Evolutionary conservation across 2,113 vertebrate species (phyloP), one percentile per base, ranked within the genome.

Genomic region (Semnopithecus entellus): DNA sequence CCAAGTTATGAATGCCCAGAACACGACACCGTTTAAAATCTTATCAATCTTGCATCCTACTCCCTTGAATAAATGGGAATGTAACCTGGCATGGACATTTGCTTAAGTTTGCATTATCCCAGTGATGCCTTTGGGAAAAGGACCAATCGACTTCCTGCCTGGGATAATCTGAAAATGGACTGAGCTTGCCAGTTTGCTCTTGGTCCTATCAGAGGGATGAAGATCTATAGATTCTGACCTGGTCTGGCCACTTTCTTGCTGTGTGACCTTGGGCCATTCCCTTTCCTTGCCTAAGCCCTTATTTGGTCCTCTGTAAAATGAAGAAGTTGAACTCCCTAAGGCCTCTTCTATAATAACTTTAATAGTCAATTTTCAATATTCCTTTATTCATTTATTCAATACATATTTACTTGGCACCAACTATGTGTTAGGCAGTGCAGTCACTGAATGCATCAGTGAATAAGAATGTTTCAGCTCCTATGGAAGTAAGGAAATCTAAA

Each of bases 1-100:
- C 57, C 81, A 45, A 55, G 12, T 92, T 91, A n/a, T 20, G n/a
- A 94, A 90, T 85, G 81, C 96, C 94, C 90, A 87, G 94, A 84
- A 94, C 23, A 43, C 0, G 30, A 73, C 94, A 97, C 84, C 10
- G 0, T 70, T 82, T 68, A 90, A 38, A 92, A 50, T 40, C 80
- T 81, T 78, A 96, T 95, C 76, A 2, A 30, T 87, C 94, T 96
- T 43, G 52, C n/a, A 14, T 72, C 79, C 55, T 57, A 1, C 25
- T 89, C 83, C 48, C 64, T 61, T 1, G 8, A 83, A 48, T 45
- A 73, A 23, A 25, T 0, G 25, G n/a, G 22, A 32, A 0, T 4
- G 48, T 66, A 43, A 27, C 30, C 43, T 32, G 64, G 84, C 72
- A 13, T 0, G 2, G 79, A 59, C 22, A 45, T 40, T n/a, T 32